These are phyloP conservation scores for Ceratosolen solmsi DNA, from an alignment of 1,140 invertebrate species.

Conservation along the genomic window DNA sequence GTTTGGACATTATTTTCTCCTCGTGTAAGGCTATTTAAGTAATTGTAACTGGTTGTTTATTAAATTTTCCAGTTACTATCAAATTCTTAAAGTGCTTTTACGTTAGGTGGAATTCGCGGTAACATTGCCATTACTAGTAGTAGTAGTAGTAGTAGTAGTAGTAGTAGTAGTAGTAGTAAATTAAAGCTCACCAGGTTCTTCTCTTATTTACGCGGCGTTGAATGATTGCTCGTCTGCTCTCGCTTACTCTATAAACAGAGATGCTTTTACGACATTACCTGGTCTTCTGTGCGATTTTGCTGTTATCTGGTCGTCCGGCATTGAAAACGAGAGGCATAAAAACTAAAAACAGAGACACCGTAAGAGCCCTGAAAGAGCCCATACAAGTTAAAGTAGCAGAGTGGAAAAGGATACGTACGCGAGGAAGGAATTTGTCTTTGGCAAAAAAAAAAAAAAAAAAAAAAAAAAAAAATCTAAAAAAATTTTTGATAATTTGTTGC, in stretches of 20 bases:
- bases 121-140: not conserved
- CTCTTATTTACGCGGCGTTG: conserved; percentile 36
- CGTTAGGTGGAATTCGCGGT: not conserved
- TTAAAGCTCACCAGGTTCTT: too few species aligned
- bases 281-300: conserved; percentile 19
- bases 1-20: not conserved
- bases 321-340: not conserved
- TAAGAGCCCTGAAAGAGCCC: not conserved
- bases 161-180: too few species aligned
- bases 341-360: not conserved
- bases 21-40: not conserved
- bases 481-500: too few species aligned
- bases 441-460: not conserved
- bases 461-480: too few species aligned
- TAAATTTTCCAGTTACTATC: conserved; percentile 4
- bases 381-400: too few species aligned
- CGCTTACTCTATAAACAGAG: conserved; percentile 23
- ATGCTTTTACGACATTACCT: conserved; percentile 40
- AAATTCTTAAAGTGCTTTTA: conserved; percentile 16
- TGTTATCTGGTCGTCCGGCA: not conserved
- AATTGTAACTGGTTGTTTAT: conserved; percentile 4
- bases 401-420: too few species aligned
- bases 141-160: too few species aligned
- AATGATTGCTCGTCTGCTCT: conserved; percentile 11
- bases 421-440: too few species aligned